phyloP scores from a whole-genome alignment of 2,797 vertebrate species.

The Gastrophryne carolinensis region DNA sequence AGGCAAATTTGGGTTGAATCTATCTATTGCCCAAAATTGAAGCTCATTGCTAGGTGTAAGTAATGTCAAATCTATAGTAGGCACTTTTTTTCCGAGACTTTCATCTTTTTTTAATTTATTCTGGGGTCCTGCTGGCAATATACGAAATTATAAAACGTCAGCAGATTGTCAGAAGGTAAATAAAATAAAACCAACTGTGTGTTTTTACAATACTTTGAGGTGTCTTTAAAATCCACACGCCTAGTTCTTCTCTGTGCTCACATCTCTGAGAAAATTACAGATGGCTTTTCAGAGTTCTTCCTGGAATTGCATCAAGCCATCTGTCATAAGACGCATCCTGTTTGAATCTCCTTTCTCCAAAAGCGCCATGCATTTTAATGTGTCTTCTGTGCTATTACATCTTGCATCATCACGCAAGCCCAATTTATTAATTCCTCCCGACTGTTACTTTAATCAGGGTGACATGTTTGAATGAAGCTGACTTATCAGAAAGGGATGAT shows the following conservation, averaged over 20 bases:
- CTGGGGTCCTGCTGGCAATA: background rate
- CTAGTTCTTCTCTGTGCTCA: background rate
- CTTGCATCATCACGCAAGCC: slow-evolving; percentile 12
- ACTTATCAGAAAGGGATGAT: background rate
- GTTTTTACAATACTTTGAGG: background rate
- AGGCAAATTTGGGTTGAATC: too few relatives aligned
- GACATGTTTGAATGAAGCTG: slow-evolving; percentile 1
- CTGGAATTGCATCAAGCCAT: slow-evolving; percentile 35
- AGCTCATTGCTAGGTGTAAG: too few relatives aligned
- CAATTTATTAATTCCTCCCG: slow-evolving; percentile 37
- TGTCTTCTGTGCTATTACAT: slow-evolving; percentile 14
- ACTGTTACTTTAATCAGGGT: slow-evolving; percentile 31
- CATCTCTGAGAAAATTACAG: slow-evolving; percentile 34
- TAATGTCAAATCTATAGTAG: too few relatives aligned
- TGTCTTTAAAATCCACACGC: slow-evolving; percentile 4
- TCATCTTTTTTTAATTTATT: background rate
- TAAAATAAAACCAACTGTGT: background rate
- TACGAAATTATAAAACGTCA: background rate
- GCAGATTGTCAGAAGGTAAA: background rate
- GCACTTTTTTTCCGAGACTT: too few relatives aligned
- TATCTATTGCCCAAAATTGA: too few relatives aligned
- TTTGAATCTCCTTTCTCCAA: slow-evolving; percentile 22
- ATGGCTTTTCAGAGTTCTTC: slow-evolving; percentile 38
- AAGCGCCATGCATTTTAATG: slow-evolving; percentile 34
- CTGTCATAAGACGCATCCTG: slow-evolving; percentile 20